phyloP scores from a whole-genome alignment of 2,113 vertebrate genomes.

The Myiozetetes cayanensis region DNA sequence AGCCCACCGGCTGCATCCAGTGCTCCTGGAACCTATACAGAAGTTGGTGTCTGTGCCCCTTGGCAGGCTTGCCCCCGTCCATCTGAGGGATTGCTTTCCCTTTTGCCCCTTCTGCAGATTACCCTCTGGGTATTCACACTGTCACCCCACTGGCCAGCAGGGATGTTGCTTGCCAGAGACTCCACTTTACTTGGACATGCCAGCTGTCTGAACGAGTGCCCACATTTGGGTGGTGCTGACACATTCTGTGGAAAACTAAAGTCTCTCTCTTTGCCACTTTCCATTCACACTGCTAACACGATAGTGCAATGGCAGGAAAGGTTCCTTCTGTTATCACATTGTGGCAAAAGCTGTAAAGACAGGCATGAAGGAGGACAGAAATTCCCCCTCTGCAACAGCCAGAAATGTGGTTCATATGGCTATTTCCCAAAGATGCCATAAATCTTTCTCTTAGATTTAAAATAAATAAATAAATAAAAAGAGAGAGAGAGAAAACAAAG shows the following conservation, averaged over 20 bases:
- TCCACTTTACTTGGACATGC: background rate
- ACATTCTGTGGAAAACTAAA: background rate
- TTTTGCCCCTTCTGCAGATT: background rate
- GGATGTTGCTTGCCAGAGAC: background rate
- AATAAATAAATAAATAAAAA: background rate
- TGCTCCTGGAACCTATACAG: rapidly evolving
- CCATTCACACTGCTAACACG: rapidly evolving
- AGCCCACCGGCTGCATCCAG: rapidly evolving
- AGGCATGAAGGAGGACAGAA: background rate
- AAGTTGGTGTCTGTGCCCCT: background rate
- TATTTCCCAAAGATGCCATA: background rate
- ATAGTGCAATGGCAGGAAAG: background rate
- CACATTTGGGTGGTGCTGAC: background rate
- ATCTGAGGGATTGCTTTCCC: background rate
- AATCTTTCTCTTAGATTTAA: background rate
- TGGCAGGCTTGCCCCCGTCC: background rate
- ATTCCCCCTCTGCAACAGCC: background rate
- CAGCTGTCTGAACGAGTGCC: background rate
- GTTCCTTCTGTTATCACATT: background rate
- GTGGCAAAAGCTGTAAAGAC: background rate
- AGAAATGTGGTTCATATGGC: background rate
- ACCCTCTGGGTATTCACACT: background rate
- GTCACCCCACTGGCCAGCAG: background rate
- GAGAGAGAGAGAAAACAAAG: rapidly evolving
- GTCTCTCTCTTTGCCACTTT: background rate